A percentile compares a stretch with the other conserved stretches of the same genome.
phyloP scores from a whole-genome alignment of 2,797 vertebrate species.

The Rhadinocentrus ornatus region DNA sequence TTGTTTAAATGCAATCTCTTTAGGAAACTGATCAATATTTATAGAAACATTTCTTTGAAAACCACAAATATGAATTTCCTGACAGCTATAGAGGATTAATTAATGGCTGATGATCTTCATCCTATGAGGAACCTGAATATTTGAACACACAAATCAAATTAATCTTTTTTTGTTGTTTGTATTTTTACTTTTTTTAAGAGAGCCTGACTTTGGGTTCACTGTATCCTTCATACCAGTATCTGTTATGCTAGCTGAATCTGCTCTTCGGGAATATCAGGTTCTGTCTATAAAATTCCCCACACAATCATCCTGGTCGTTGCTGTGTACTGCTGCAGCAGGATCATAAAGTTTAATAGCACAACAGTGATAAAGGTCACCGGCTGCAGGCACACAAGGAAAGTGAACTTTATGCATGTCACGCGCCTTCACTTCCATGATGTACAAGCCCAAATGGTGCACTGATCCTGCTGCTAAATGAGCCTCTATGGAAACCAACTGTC shows the following conservation, averaged over 20 bases:
- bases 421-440: slow-evolving; percentile 41
- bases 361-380: slow-evolving; percentile 7
- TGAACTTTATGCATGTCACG: slow-evolving; percentile 19
- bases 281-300: background rate
- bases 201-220: too few species aligned
- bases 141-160: too few species aligned
- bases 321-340: background rate
- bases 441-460: slow-evolving; percentile 30
- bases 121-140: too few species aligned
- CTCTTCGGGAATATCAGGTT: background rate
- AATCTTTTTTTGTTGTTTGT: too few species aligned
- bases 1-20: too few species aligned
- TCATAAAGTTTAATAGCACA: slow-evolving; percentile 29
- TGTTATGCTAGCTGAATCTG: background rate
- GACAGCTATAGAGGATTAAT: too few species aligned
- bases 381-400: background rate
- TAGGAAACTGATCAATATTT: too few species aligned
- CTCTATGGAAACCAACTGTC: slow-evolving; percentile 60
- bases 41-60: too few species aligned
- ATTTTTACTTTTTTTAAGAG: too few species aligned
- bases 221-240: too few species aligned
- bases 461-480: slow-evolving; percentile 45
- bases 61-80: too few species aligned
- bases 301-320: background rate
- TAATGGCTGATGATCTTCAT: too few species aligned